Conservation (phyloP, 2,113 vertebrate species). For the Cardinalis cardinalis region DNA sequence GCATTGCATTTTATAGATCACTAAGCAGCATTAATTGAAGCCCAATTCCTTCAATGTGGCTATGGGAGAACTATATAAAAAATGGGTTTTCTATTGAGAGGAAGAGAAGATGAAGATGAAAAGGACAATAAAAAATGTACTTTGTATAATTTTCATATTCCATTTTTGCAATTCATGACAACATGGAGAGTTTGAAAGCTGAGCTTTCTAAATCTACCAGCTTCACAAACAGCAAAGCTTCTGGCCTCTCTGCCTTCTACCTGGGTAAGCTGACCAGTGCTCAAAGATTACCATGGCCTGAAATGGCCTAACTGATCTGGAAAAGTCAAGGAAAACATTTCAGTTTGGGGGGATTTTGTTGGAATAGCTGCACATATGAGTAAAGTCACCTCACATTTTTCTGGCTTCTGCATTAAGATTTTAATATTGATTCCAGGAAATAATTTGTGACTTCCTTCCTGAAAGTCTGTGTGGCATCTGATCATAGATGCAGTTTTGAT, state of each 20-base stretch:
- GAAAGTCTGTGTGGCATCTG: neutral
- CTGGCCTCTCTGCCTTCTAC: neutral
- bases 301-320: neutral
- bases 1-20: conserved; percentile 4
- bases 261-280: neutral
- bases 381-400: neutral
- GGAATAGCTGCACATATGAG: neutral
- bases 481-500: neutral
- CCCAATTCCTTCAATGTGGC: neutral
- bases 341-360: neutral
- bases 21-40: conserved; percentile 1
- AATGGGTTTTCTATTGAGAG: neutral
- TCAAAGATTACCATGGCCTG: neutral
- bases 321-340: neutral
- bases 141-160: neutral
- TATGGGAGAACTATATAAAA: neutral
- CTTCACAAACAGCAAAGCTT: neutral
- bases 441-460: neutral
- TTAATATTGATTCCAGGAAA: neutral
- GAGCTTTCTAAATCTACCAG: neutral
- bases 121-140: neutral
- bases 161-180: neutral
- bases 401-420: neutral
- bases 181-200: neutral
- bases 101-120: neutral